Base-by-base conservation (phyloP, 2,113 vertebrate species). In the Rhabdomys dilectus region DNA sequence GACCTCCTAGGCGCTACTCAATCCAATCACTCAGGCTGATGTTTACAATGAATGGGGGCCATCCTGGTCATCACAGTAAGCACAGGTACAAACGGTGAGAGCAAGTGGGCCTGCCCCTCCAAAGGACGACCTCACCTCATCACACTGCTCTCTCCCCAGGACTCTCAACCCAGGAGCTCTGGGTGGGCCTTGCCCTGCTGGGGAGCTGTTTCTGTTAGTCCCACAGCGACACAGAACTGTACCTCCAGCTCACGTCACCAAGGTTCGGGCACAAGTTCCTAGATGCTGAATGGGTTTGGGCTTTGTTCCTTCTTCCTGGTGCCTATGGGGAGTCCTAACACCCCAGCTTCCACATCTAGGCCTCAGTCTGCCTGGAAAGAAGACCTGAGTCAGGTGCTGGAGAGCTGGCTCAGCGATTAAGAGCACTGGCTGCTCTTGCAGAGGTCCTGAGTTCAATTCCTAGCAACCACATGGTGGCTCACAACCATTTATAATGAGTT, bases 21-120 rank as follows among this genome's bases (percentile, higher is more conserved):
- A 81, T 12, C 19, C 34, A 58, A 13, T 5, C 1, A 3, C 31
- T n/a, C 19, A 13, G 58, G 78, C 34, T n/a, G 78, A n/a, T 2
- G n/a, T 19, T 34, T 51, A 34, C 17, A 10, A 58, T 7, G 4
- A 81, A 3, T 10, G 0, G 1, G 8, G 2, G 1, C 15, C 42
- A 48, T 31, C 22, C 7, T 60, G 5, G 53, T 60, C 5, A 58
- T 15, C 45, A 36, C 58, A 58, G 1, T 22, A 34, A 80, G 34
- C 51, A 36, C 4, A 51, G 48, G 76, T 53, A 58, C 0, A 21
- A 36, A 51, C 12, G 51, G 31, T 56, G 21, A 22, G 39, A 75
- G 76, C 29, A 34, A 21, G 36, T 29, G 58, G 39, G 70, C 39
- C 7, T 7, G 13, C 34, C 62, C 60, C 16, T 45, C 21, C 45